Evolutionary conservation across 1,140 invertebrate species (phyloP).

Genomic region (Penaeus japonicus): DNA sequence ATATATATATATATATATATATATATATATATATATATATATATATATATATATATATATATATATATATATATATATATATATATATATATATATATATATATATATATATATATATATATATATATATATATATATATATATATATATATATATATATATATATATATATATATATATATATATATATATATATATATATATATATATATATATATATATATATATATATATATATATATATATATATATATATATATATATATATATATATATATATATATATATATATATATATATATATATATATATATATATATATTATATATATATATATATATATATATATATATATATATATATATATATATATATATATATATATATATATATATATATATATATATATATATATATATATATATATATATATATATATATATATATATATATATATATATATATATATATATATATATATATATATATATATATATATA

Average conservation of each 20-base stretch:
- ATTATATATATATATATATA: no score
- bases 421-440: not conserved
- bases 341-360: no score
- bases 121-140: no score
- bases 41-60: not conserved
- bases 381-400: not conserved
- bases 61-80: no score
- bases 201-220: no score
- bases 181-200: no score
- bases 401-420: not conserved
- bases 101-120: no score
- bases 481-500: not conserved
- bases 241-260: not conserved
- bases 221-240: not conserved
- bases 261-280: not conserved
- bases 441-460: not conserved
- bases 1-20: not conserved
- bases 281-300: slow-evolving; percentile 1
- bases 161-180: no score
- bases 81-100: no score
- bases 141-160: no score
- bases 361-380: not conserved
- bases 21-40: slow-evolving; percentile 4
- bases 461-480: not conserved
- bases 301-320: not conserved